A percentile compares a stretch with the other conserved stretches of the same genome.
Evolutionary conservation across 1,140 invertebrate species (phyloP).

Genomic region (Leptonema lineaticorne): DNA sequence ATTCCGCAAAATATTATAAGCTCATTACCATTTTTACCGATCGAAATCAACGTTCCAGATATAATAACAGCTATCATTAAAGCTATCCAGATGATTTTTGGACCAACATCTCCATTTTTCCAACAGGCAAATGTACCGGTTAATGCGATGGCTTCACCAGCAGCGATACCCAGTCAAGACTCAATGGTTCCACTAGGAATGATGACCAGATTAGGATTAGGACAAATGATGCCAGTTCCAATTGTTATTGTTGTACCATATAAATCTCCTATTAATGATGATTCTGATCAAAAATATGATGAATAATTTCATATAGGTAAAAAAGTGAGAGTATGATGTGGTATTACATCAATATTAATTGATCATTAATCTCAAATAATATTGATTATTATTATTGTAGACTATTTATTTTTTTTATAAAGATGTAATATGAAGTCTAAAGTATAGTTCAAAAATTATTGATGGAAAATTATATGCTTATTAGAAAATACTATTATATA

Average conservation of each 20-base stretch:
- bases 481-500: no score
- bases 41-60: constrained; percentile 56
- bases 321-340: no score
- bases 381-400: no score
- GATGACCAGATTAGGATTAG: constrained; percentile 33
- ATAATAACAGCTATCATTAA: constrained; percentile 46
- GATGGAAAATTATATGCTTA: no score
- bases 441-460: no score
- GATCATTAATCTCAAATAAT: no score
- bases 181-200: not conserved
- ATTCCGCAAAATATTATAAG: constrained; percentile 48
- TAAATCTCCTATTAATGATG: not conserved
- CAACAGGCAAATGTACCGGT: not conserved
- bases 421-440: no score
- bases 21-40: constrained; percentile 51
- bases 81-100: not conserved
- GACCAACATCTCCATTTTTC: not conserved
- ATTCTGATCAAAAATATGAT: not conserved
- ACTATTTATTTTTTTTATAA: no score
- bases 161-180: not conserved
- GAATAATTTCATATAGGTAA: not conserved
- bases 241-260: constrained; percentile 1
- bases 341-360: no score
- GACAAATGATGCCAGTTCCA: constrained; percentile 44
- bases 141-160: not conserved